A percentile compares a stretch with the other conserved stretches of the same genome.
Conservation (phyloP, 2,113 vertebrate species). For the Phycodurus eques region DNA sequence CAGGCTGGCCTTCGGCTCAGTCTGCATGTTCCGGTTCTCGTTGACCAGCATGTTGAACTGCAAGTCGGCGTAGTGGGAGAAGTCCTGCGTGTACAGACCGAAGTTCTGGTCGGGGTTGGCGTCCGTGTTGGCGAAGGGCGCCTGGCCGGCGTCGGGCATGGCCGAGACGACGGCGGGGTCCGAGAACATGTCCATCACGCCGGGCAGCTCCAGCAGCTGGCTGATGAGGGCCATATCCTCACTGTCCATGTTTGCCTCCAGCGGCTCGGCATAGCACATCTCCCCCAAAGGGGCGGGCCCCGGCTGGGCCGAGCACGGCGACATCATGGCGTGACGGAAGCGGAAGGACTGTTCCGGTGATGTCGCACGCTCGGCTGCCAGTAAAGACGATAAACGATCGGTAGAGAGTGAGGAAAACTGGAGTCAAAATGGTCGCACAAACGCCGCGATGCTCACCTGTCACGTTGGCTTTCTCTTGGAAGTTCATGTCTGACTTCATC, state of each 20-base stretch:
- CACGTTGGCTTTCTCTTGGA: conserved; percentile 53
- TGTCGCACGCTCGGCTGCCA: conserved; percentile 41
- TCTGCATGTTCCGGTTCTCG: conserved; percentile 45
- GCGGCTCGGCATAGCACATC: conserved; percentile 20
- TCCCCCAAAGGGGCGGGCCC: conserved; percentile 14
- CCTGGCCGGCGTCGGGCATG: conserved; percentile 18
- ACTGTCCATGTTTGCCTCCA: conserved; percentile 21
- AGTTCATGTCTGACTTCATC: conserved; percentile 62
- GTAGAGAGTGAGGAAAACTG: too few species aligned
- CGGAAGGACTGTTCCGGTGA: conserved; percentile 41
- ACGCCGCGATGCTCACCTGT: conserved; percentile 47
- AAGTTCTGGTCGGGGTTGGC: conserved; percentile 44
- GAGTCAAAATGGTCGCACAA: neutral
- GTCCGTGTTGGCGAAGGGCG: conserved; percentile 26
- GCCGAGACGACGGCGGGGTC: neutral
- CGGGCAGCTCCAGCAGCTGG: conserved; percentile 45
- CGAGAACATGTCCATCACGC: neutral
- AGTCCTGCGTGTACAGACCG: conserved; percentile 40
- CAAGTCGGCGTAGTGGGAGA: conserved; percentile 59
- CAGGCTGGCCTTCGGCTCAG: conserved; percentile 37
- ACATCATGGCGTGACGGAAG: conserved; percentile 11
- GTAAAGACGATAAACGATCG: neutral
- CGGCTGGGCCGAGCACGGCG: conserved; percentile 7
- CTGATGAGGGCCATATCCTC: conserved; percentile 24
- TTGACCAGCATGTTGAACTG: conserved; percentile 67